A percentile compares a stretch with the other conserved stretches of the same genome.
phyloP scores from a whole-genome alignment of 1,140 invertebrate species.

The Carcinoscorpius rotundicauda region DNA sequence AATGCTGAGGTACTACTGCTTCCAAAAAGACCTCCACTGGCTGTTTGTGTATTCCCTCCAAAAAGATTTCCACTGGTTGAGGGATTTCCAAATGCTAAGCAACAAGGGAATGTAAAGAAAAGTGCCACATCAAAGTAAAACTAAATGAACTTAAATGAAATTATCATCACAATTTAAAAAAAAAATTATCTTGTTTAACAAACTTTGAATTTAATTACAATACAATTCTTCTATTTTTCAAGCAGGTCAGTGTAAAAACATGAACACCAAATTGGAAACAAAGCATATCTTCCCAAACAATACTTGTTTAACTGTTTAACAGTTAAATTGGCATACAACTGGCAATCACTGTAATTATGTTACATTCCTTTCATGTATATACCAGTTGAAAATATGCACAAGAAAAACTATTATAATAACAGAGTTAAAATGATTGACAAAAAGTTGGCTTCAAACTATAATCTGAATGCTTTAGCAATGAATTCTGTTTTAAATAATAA shows the following conservation, averaged over 20 bases:
- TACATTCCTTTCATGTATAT: no score
- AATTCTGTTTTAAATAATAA: neutral
- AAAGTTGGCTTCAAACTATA: neutral
- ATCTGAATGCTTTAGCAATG: neutral
- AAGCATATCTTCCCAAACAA: no score
- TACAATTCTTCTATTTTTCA: neutral
- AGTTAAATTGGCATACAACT: no score
- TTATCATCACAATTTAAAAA: neutral
- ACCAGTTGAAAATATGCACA: no score
- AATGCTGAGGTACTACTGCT: constrained; percentile 18
- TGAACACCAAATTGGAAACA: no score
- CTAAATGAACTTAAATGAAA: neutral
- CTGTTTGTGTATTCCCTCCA: constrained; percentile 20
- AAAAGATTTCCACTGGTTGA: constrained; percentile 24
- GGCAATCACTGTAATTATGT: no score
- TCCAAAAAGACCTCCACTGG: constrained; percentile 21
- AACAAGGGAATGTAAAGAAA: neutral
- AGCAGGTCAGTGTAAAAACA: neutral
- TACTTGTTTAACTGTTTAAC: no score
- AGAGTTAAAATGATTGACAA: neutral
- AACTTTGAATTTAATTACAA: no score
- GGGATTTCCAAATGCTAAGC: constrained; percentile 16
- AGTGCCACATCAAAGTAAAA: neutral
- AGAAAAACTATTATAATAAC: no score
- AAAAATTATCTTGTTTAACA: no score